These are phyloP conservation scores for Parascotia fuliginaria DNA, from an alignment of 2,888 invertebrate species.

Conservation along the genomic window DNA sequence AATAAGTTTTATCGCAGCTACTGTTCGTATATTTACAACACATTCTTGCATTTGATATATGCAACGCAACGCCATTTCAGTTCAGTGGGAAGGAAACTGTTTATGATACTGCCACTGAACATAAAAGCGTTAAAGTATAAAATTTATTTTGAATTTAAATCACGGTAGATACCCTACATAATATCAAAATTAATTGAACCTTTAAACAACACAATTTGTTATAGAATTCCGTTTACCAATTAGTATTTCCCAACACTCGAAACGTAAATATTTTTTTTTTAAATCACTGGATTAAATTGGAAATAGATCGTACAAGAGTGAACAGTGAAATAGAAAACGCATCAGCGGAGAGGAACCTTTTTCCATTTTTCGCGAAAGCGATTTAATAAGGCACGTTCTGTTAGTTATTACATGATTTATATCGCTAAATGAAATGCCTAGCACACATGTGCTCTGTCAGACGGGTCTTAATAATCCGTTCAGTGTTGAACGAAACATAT, in stretches of 20 bases:
- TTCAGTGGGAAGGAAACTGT: slow-evolving; percentile 11
- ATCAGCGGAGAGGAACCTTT: slow-evolving; percentile 36
- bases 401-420: slow-evolving; percentile 70
- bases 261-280: slow-evolving; percentile 25
- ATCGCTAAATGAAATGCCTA: slow-evolving; percentile 61
- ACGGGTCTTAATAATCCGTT: slow-evolving; percentile 64
- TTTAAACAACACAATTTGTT: slow-evolving; percentile 8
- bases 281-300: slow-evolving; percentile 38
- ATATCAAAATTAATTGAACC: slow-evolving; percentile 2
- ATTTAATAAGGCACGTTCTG: slow-evolving; percentile 67
- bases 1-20: slow-evolving; percentile 6
- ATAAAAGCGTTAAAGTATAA: slow-evolving; percentile 1
- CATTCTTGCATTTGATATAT: slow-evolving; percentile 6
- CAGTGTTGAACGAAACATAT: slow-evolving; percentile 52
- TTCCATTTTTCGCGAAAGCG: slow-evolving; percentile 54
- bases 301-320: slow-evolving; percentile 25
- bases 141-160: slow-evolving; percentile 3
- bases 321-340: slow-evolving; percentile 44
- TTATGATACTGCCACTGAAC: slow-evolving; percentile 3
- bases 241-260: slow-evolving; percentile 18
- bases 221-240: slow-evolving; percentile 9
- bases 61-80: slow-evolving; percentile 6
- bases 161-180: slow-evolving; percentile 1
- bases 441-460: slow-evolving; percentile 56
- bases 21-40: slow-evolving; percentile 3